Evolutionary conservation across 2,888 invertebrate species (phyloP).

Genomic region (Limnephilus rhombicus): DNA sequence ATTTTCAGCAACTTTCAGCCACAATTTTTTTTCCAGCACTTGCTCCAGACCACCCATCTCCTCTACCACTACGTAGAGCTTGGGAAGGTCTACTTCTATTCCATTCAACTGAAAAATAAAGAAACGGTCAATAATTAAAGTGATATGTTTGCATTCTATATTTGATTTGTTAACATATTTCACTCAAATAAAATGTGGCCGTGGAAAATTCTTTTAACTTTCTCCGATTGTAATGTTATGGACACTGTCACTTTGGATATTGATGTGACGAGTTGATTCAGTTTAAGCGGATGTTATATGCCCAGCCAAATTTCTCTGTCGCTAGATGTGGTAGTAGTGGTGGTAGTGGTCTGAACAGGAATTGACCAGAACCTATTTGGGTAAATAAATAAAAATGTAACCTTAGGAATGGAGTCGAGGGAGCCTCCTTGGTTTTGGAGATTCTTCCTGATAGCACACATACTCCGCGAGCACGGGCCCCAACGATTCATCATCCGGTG

Average conservation of each 20-base stretch:
- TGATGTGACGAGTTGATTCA: neutral
- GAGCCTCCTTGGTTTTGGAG: constrained; percentile 86
- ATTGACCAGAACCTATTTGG: neutral
- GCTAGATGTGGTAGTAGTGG: too few relatives aligned
- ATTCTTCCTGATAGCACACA: constrained; percentile 90
- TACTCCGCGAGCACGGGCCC: constrained; percentile 91
- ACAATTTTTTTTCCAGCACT: constrained; percentile 92
- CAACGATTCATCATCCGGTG: constrained; percentile 92
- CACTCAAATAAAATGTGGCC: neutral
- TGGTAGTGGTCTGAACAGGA: too few relatives aligned
- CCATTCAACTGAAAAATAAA: constrained; percentile 85
- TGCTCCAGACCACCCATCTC: constrained; percentile 90
- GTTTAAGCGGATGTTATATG: too few relatives aligned
- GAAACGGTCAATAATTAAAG: neutral
- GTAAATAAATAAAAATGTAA: constrained; percentile 69
- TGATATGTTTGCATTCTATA: neutral
- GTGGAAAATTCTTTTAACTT: neutral
- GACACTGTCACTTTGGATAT: neutral
- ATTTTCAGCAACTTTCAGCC: constrained; percentile 92
- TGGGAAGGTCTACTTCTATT: constrained; percentile 92
- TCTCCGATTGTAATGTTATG: neutral
- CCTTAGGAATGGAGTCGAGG: constrained; percentile 87
- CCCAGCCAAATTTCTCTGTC: too few relatives aligned
- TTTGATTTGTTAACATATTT: neutral
- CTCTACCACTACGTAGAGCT: constrained; percentile 91